Evolutionary conservation across 2,797 vertebrate species (phyloP), one percentile per base, ranked within the genome.

Genomic region (Kryptopterus vitreolus): DNA sequence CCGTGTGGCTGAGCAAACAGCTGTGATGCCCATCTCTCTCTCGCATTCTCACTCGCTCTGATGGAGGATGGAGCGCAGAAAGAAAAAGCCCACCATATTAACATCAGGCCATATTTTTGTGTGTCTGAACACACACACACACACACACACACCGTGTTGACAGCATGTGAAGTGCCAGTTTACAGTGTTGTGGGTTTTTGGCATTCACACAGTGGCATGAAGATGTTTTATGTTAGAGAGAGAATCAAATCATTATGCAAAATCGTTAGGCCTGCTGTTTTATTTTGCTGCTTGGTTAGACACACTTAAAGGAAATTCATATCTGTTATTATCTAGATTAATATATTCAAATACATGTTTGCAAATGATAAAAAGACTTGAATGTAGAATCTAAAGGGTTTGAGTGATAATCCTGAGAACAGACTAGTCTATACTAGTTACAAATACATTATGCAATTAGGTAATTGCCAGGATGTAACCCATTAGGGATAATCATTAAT

Each of bases 1-100:
- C 85, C 82, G 84, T 85, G 87, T 80, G 85, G 85, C 85, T 85
- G 86, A 85, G 86, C 83, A 88, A 91, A 87, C 91, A 92, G 89
- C 89, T 90, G 90, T 88, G 86, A 88, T 76, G 72, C 86, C 78
- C 79, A 86, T 83, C 84, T 87, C 76, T 53, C 76, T 26, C 10
- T 43, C 10, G 38, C 76, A 66, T 35, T 62, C 68, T 81, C 78
- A 12, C 69, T 53, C 70, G 16, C 70, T 82, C 70, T 55, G 10
- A 77, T 87, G 80, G 81, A 88, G 83, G 81, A 83, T 85, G 81
- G 76, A 86, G 83, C 69, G 81, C 83, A 86, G 76, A 57, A 69
- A 88, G 78, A 86, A 85, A 87, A 87, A 84, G 83, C 86, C 76
- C 82, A 74, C 73, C 73, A 71, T 62, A 84, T 87, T 85, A 72